Evolutionary conservation across 2,113 vertebrate genomes (phyloP), one percentile per base, ranked within the genome.

Genomic region (Hippocampus mohnikei): DNA sequence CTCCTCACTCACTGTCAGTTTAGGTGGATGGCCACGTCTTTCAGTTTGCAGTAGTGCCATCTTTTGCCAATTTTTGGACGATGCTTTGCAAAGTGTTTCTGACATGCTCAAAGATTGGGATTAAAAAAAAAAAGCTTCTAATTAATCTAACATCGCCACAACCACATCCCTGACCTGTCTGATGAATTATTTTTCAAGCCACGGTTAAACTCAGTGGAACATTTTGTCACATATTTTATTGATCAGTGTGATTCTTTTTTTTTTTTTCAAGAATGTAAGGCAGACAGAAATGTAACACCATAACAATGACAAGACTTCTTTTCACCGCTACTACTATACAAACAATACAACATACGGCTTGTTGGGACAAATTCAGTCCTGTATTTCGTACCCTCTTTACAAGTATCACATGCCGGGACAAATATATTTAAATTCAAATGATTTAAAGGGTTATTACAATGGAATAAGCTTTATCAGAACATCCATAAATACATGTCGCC

Each of bases 181-280:
- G 42, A 13, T 44, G 42, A 44, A 13, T 44, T 44, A 0, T 13
- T 58, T 52, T 42, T 55, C 44, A 52, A 58, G 76, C 66, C 50
- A 65, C 58, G 65, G 72, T 71, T 77, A 75, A 10, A 78, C 71
- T 72, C 33, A 79, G 63, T 58, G 61, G 48, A 74, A 63, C 44
- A 16, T 33, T 13, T n/a, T 56, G n/a, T 62, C 33, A 63, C 72
- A 67, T 77, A 52, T 70, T 72, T 63, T 20, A 33, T 60, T 6
- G 73, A 55, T 44, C 40, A 68, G 27, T 63, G 9, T 41, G 33
- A 70, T 10, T 70, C 20, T 78, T 77, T 78, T 62, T 1, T 77
- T 58, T 1, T 75, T 67, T 70, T 79, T 73, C 44, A 74, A n/a
- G 62, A 40, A 75, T 81, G 44, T 41, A 73, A 44, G 25, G 40